Evolutionary conservation across 2,888 invertebrate genomes (phyloP), one percentile per base, ranked within the genome.

Genomic region (Neria commutata): DNA sequence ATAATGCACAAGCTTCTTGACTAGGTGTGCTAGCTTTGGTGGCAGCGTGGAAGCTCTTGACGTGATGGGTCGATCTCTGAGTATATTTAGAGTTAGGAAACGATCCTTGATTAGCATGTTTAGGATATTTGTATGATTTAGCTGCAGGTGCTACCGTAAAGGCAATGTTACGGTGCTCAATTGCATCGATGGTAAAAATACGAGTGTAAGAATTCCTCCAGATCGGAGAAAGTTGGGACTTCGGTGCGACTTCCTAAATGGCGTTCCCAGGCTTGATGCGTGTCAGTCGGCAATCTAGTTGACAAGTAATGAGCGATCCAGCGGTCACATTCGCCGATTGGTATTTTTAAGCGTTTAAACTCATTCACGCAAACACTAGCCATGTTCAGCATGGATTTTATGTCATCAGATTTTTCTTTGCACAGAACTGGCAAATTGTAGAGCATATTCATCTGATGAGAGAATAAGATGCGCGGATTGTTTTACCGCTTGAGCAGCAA

Each of bases 251-350:
- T 45, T 5, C 61, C 60, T 23, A 61, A 19, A 17, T 61, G 42
- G 1, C 48, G 54, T 25, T 60, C 46, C 60, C 60, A 60, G 2
- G 49, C 42, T 21, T 42, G 45, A 50, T 60, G 50, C 1, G 56
- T 56, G 33, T 60, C 56, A 1, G 14, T 52, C 4, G 56, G 53
- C 16, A 56, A 17, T 16, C 53, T 56, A 6, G 51, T 54, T 8
- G 57, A 11, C 29, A 61, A 48, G 33, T 46, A 34, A 42, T 55
- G 42, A 2, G 57, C 46, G 2, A 58, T 46, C 57, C 54, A 61
- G 29, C 53, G 56, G 42, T 61, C 24, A 16, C 56, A 53, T 10
- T 52, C 19, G 14, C 14, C 8, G 8, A 33, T 45, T 8, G 45
- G 45, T 45, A 50, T 50, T 4, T 54, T 33, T 8, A 45, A n/a